Base-by-base conservation (phyloP, 1,140 invertebrate genomes). In the Hyphantria cunea region DNA sequence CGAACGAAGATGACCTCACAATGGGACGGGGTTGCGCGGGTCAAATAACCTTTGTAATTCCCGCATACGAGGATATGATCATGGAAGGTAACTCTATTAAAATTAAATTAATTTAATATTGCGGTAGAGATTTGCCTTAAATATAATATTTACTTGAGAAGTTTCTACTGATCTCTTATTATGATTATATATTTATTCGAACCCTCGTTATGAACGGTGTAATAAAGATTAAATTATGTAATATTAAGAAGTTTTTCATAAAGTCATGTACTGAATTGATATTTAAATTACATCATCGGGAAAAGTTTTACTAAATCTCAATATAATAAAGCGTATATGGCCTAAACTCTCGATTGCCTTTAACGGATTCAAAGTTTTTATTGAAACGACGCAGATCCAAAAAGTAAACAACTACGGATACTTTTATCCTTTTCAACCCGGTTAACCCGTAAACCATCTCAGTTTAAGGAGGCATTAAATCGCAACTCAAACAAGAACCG, bases 391-490 rank as follows among this genome's bases (percentile, higher is more conserved):
- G 65, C 39, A 66, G 56, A 80, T 86, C 78, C 70, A 80, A 84
- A 86, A 82, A 88, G 84, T 86, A 86, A 84, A 82, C 80, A 82
- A 76, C 75, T 73, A 75, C 64, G 73, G 66, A 82, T 84, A 88
- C 84, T 88, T 85, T 80, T 80, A 90, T 82, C 84, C 78, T 82
- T 86, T 83, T 81, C 78, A 84, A 78, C 66, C 85, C 76, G 85
- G 84, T 83, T 89, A 85, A 86, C 81, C 82, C 86, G 83, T 89
- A 90, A 89, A 89, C 87, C 84, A 89, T 89, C 86, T 89, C 83
- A 86, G 86, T 89, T 90, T 87, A 90, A 87, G 83, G 86, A 89
- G 84, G 84, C 87, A 90, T 90, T 90, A 90, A 89, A 90, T 89
- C 83, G 87, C 87, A 88, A 90, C 87, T 90, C 86, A 87, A 90